Percentiles rank a stretch among this genome's conserved stretches.
Conservation (phyloP, 2,888 invertebrate genomes). For the Boloria selene region DNA sequence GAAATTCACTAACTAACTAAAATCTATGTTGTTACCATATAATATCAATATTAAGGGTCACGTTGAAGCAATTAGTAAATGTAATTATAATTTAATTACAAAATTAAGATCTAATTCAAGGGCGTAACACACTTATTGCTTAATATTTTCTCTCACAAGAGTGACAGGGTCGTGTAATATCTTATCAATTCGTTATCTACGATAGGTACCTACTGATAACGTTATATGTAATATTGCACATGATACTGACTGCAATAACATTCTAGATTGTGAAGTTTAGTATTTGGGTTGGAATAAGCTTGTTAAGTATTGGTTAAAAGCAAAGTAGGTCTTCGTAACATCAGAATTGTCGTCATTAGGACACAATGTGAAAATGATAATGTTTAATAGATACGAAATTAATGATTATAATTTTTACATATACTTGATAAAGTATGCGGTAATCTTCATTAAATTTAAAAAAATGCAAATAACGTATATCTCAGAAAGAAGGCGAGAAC, state of each 20-base stretch:
- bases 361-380: too few relatives aligned
- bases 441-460: too few relatives aligned
- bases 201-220: conserved; percentile 2
- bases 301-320: too few relatives aligned
- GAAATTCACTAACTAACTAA: too few relatives aligned
- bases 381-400: too few relatives aligned
- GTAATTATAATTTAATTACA: conserved; percentile 22
- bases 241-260: background rate
- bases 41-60: background rate
- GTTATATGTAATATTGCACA: background rate
- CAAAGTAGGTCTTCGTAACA: too few relatives aligned
- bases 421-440: too few relatives aligned
- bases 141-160: conserved; percentile 35
- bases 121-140: conserved; percentile 41
- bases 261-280: background rate
- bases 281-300: background rate
- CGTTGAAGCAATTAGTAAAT: conserved; percentile 3
- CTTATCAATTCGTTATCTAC: conserved; percentile 28
- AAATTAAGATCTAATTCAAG: conserved; percentile 31
- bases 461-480: too few relatives aligned
- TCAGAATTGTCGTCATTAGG: too few relatives aligned
- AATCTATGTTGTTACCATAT: background rate
- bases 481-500: too few relatives aligned
- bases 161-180: conserved; percentile 39
- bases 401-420: too few relatives aligned